Base-by-base conservation (phyloP, 2,797 vertebrate genomes). In the Sylvia borin region DNA sequence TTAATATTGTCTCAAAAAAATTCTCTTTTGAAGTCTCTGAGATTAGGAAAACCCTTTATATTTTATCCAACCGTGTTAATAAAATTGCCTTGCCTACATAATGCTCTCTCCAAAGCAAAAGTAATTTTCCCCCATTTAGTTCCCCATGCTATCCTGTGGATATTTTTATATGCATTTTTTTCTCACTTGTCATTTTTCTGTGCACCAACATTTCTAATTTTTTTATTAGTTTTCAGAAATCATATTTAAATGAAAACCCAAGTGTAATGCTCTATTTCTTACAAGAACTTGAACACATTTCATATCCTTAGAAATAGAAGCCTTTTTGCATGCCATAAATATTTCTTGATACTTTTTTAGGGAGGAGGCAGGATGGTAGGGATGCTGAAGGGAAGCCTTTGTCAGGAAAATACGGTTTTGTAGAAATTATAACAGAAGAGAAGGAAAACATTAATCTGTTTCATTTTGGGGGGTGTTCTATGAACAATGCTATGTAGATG, bases 61-160 rank as follows among this genome's bases (percentile, higher is more conserved):
- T 97, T 96, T 97, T 96, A 96, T 95, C 94, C 93, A 97, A 93
- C 87, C 50, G 32, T 96, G 93, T 78, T 97, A 97, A 96, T 96
- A 80, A 97, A 97, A 97, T 96, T 96, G 71, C 72, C 88, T 96
- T 92, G 86, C 86, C 88, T 96, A 92, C 84, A 93, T 89, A 96
- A 96, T 96, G 40, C 67, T 94, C 86, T 91, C 75, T 91, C 68
- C 70, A 91, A 96, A 93, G 83, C 16, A 6, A 92, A 92, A 91
- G 93, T 92, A 94, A 94, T 95, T 96, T 97, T 92, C 70, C 76
- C 51, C 93, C 51, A 76, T 88, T 97, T 96, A 95, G 82, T 93
- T 97, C 93, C 91, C 62, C 81, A 29, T 42, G 40, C 76, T 90
- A 88, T 92, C 79, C 61, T 92, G 89, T 66, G 36, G 82, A 95